Percentiles rank a stretch among this genome's conserved stretches.
Evolutionary conservation across 2,113 vertebrate genomes (phyloP).

Genomic region (Notechis scutatus): DNA sequence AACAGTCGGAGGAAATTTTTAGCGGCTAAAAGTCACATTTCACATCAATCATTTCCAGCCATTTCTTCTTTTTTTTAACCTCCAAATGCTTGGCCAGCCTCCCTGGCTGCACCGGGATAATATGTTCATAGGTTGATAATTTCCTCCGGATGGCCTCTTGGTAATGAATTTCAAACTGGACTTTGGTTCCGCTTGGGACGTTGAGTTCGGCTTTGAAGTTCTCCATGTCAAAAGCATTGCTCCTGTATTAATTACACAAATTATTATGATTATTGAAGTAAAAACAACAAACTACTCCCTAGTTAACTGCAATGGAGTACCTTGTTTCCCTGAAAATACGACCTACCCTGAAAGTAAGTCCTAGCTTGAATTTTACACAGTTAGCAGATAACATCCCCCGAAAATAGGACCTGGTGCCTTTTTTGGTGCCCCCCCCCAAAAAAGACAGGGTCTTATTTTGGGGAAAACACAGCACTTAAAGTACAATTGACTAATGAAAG

Average conservation of each 20-base stretch:
- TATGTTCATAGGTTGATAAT: conserved; percentile 81
- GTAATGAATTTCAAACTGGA: conserved; percentile 94
- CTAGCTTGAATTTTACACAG: too few species aligned
- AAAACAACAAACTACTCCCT: not conserved
- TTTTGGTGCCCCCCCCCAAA: too few species aligned
- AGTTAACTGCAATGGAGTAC: too few species aligned
- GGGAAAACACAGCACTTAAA: too few species aligned
- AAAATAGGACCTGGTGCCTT: too few species aligned
- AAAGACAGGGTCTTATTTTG: too few species aligned
- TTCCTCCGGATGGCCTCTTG: conserved; percentile 87
- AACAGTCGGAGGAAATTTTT: not conserved
- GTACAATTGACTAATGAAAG: too few species aligned
- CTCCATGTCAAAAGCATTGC: conserved; percentile 86
- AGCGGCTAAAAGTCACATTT: not conserved
- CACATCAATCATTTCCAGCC: not conserved
- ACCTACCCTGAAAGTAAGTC: too few species aligned
- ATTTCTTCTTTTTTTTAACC: conserved; percentile 67
- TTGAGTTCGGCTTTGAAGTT: conserved; percentile 91
- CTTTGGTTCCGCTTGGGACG: conserved; percentile 80
- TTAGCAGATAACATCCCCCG: too few species aligned
- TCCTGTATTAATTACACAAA: conserved; percentile 68
- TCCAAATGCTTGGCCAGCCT: conserved; percentile 85
- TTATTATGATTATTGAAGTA: not conserved
- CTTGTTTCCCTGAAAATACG: too few species aligned
- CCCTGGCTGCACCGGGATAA: conserved; percentile 83